Evolutionary conservation across 2,797 vertebrate species (phyloP).

Genomic region (Silurus aristotelis): DNA sequence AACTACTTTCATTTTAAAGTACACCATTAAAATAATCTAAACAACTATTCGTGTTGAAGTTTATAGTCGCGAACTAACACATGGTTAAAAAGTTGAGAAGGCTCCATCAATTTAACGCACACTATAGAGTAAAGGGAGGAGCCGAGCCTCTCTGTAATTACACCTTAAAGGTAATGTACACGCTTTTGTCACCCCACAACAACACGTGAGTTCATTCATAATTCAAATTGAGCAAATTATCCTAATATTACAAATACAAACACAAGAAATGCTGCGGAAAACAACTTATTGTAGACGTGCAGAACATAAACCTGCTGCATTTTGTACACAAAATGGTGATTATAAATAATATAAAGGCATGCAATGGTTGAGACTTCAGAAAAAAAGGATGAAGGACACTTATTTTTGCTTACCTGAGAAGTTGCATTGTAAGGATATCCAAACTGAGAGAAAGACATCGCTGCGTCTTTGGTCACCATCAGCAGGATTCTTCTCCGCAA

Average conservation of each 20-base stretch:
- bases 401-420: constrained; percentile 88
- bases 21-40: background rate
- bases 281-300: background rate
- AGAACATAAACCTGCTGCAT: background rate
- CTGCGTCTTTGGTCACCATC: constrained; percentile 89
- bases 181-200: constrained; percentile 75
- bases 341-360: background rate
- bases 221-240: constrained; percentile 67
- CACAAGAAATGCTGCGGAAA: background rate
- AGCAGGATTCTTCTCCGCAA: constrained; percentile 84
- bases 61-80: background rate
- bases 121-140: constrained; percentile 57
- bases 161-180: constrained; percentile 68
- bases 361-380: background rate
- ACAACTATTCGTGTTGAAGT: background rate
- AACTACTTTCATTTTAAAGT: background rate
- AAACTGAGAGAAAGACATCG: constrained; percentile 98
- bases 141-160: constrained; percentile 60
- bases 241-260: constrained; percentile 47
- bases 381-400: constrained; percentile 30
- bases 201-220: constrained; percentile 84
- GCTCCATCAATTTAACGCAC: constrained; percentile 45
- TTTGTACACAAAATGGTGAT: background rate
- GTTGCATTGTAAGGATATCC: constrained; percentile 94
- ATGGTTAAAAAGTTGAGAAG: constrained; percentile 36